Evolutionary conservation across 1,140 invertebrate genomes (phyloP), one percentile per base, ranked within the genome.

Genomic region (Aphaenogaster ashmeadi): DNA sequence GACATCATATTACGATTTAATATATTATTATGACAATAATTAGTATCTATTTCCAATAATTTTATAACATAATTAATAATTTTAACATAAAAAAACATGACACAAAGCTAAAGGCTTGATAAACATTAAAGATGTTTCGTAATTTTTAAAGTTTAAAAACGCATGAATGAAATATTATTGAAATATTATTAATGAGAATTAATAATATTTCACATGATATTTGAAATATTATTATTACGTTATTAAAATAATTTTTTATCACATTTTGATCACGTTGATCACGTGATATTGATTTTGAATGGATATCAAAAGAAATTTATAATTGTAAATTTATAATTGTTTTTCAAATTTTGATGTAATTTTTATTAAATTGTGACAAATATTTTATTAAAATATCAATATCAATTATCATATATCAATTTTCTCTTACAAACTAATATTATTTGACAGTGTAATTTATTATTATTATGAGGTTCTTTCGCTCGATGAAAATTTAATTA

Each of bases 401-500:
- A 27, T 27, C 27, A 27, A 1, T 27, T 27, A 27, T 27, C 27
- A 27, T 27, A 56, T 56, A 41, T 41, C 71, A 58, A 75, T 56
- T 54, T 41, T 75, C 6, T 27, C 52, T 38, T 75, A 58, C 13
- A 36, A 21, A 75, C 7, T 41, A 56, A 75, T 41, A 38, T 58
- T 27, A 11, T 38, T 56, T 11, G 36, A 75, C 52, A 38, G 41
- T 58, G 52, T 74, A 41, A 75, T 75, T 36, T 38, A 50, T 64
- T 41, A 44, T 79, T 27, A 47, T 79, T 79, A 64, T 47, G n/a
- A 27, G 58, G 58, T 78, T 33, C 33, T 64, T 15, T n/a, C 5
- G 27, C 27, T 21, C 58, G 41, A 64, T 79, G 75, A 64, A 79
- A 79, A 62, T 50, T 78, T 64, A 64, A 79, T 79, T 7, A 50